Base-by-base conservation (phyloP, 2,113 vertebrate species). In the Phrynosoma platyrhinos region DNA sequence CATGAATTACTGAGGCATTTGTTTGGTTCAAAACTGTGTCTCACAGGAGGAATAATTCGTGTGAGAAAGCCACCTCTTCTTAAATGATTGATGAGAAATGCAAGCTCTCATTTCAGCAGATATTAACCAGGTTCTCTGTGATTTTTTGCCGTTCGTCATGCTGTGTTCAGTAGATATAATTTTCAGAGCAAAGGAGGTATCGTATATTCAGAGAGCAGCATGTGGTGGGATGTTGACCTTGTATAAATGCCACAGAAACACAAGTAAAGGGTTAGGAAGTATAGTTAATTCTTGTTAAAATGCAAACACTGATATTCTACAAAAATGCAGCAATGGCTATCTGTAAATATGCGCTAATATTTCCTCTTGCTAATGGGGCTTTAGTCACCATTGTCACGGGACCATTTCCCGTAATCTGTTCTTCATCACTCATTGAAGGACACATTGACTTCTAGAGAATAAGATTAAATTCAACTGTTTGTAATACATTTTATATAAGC, bases 21-120 rank as follows among this genome's bases (percentile, higher is more conserved):
- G 47, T 30, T 76, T n/a, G 18, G 32, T 82, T 25, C 30, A 53
- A 9, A 75, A 74, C 25, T 42, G 9, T 9, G 12, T 47, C 40
- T 53, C 47, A 52, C 55, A 82, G 72, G 42, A 82, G 79, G 47
- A 69, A 69, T 82, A 55, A 86, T 82, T 69, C 79, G 14, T 47
- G 27, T 69, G 10, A 7, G 52, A 42, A 47, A 71, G 47, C 72
- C 32, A 47, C 18, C 13, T n/a, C 27, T 21, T 82, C n/a, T 85
- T 81, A 30, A 86, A 86, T 71, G 72, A 58, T 82, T 86, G 52
- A 82, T 71, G 72, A 86, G 47, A 86, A 30, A 69, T 55, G 47
- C 18, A 58, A n/a, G 18, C 5, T 85, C 64, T 5, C n/a, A 53
- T 89, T 82, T 77, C 32, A 77, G 1, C 27, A 77, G 82, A 40